Percentiles rank a stretch among this genome's conserved stretches.
Evolutionary conservation across 2,888 invertebrate genomes (phyloP).

Genomic region (Acronicta psi): DNA sequence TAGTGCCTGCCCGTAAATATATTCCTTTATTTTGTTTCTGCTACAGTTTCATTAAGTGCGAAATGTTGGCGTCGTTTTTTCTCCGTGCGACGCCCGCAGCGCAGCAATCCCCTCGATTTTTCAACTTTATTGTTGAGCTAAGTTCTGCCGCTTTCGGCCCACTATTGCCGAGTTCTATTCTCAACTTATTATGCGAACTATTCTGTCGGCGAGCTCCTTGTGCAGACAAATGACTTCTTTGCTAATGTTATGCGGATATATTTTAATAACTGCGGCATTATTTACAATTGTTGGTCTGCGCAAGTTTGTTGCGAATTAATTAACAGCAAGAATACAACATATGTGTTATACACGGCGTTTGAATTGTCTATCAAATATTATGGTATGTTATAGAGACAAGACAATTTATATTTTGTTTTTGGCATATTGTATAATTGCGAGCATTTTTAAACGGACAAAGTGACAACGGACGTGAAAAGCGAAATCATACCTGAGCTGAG

Average conservation of each 20-base stretch:
- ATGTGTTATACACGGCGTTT: too few species aligned
- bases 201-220: conserved; percentile 58
- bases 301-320: conserved; percentile 42
- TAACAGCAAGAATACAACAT: conserved; percentile 25
- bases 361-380: too few species aligned
- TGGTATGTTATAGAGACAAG: too few species aligned
- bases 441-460: too few species aligned
- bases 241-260: conserved; percentile 47
- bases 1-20: conserved; percentile 78
- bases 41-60: conserved; percentile 88
- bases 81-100: conserved; percentile 76
- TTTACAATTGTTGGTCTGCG: conserved; percentile 32
- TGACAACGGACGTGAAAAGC: too few species aligned
- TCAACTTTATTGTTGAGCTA: conserved; percentile 84
- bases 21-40: conserved; percentile 85
- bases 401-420: too few species aligned
- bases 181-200: conserved; percentile 73
- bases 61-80: conserved; percentile 84
- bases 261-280: conserved; percentile 47
- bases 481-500: too few species aligned
- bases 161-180: conserved; percentile 64
- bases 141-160: conserved; percentile 70
- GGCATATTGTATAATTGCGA: too few species aligned
- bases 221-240: conserved; percentile 44
- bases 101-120: conserved; percentile 83